Conservation (phyloP, 1,140 invertebrate genomes). For the Onthophagus taurus region DNA sequence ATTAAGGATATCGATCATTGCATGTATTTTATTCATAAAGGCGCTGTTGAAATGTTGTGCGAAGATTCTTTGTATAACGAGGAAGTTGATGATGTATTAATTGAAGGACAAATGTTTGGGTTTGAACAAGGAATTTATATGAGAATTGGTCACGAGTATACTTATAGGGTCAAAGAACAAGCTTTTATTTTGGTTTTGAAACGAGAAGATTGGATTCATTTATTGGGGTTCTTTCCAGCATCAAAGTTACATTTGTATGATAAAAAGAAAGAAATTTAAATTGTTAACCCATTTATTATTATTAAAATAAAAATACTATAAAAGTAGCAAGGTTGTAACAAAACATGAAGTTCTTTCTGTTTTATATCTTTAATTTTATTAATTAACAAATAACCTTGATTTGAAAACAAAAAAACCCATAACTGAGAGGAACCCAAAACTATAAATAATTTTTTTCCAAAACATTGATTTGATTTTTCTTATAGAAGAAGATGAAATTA, state of each 20-base stretch:
- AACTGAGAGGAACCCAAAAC: too few relatives aligned
- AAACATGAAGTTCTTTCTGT: too few relatives aligned
- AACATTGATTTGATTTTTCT: too few relatives aligned
- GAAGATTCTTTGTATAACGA: slow-evolving; percentile 16
- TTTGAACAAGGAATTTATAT: slow-evolving; percentile 16
- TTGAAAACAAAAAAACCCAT: too few relatives aligned
- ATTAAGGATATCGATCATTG: slow-evolving; percentile 7
- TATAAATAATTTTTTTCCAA: too few relatives aligned
- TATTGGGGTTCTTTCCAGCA: slow-evolving; percentile 13
- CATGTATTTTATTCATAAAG: slow-evolving; percentile 15
- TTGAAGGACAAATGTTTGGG: slow-evolving; percentile 17
- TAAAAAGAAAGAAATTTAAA: slow-evolving; percentile 1
- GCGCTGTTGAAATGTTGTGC: slow-evolving; percentile 5
- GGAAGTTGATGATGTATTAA: slow-evolving; percentile 10
- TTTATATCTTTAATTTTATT: too few relatives aligned
- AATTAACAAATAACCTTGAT: too few relatives aligned
- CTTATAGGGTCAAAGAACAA: slow-evolving; percentile 13
- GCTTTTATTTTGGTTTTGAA: slow-evolving; percentile 8
- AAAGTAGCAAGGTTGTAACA: too few relatives aligned
- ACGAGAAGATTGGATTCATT: slow-evolving; percentile 9
- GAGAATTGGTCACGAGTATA: slow-evolving; percentile 16
- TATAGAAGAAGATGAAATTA: too few relatives aligned
- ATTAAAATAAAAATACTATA: too few relatives aligned
- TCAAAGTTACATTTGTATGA: slow-evolving; percentile 4
- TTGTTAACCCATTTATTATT: neutral